Evolutionary conservation across 1,140 invertebrate genomes (phyloP).

Genomic region (Himalopsyche phryganea): DNA sequence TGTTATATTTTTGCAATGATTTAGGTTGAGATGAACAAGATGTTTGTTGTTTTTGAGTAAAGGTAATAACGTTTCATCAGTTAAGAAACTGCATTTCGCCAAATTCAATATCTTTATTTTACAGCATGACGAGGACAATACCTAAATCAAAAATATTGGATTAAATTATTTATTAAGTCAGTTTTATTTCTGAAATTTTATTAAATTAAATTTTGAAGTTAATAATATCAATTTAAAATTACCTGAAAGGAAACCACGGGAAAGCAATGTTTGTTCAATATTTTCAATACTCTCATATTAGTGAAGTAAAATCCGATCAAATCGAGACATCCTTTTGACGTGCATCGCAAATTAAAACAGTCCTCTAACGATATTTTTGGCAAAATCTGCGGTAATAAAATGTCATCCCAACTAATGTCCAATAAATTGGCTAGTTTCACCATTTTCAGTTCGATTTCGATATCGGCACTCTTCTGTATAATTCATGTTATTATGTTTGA

Average conservation of each 20-base stretch:
- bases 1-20: conserved; percentile 53
- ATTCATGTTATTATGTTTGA: no score
- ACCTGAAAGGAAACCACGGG: conserved; percentile 45
- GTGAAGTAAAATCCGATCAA: conserved; percentile 49
- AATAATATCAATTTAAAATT: conserved; percentile 6
- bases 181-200: no score
- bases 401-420: conserved; percentile 58
- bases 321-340: conserved; percentile 48
- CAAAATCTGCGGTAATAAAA: conserved; percentile 52
- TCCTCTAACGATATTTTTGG: conserved; percentile 50
- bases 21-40: conserved; percentile 52
- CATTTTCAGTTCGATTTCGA: background rate
- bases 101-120: conserved; percentile 51
- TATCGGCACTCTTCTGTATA: no score
- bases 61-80: conserved; percentile 50
- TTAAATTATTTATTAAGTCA: no score
- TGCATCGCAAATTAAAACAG: conserved; percentile 55
- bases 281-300: conserved; percentile 43
- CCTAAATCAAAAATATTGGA: conserved; percentile 39
- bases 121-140: conserved; percentile 47
- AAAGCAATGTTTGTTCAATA: conserved; percentile 44
- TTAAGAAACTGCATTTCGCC: conserved; percentile 47
- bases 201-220: no score
- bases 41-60: conserved; percentile 49
- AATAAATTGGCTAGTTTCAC: conserved; percentile 38